Evolutionary conservation across 92 coral and sea anemone species (phyloP).

Genomic region (Metridium senile): DNA sequence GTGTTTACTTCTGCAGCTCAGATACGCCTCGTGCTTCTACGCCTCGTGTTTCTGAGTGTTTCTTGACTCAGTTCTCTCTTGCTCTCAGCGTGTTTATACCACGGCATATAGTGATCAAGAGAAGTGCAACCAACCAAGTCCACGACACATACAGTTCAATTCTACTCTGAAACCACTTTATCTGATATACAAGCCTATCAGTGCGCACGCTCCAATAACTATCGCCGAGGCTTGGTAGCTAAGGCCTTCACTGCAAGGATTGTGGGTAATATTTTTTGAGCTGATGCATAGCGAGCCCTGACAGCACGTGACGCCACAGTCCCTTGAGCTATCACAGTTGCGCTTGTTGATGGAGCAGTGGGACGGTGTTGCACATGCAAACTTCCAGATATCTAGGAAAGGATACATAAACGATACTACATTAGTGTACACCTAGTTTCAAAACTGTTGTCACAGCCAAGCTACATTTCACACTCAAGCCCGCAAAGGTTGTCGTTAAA

Average conservation of each 20-base stretch:
- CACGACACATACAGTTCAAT: too few relatives aligned
- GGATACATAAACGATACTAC: too few relatives aligned
- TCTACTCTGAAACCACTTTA: too few relatives aligned
- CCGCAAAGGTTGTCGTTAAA: too few relatives aligned
- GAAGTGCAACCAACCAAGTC: too few relatives aligned
- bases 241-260: not conserved
- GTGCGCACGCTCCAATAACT: not conserved
- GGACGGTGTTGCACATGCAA: not conserved
- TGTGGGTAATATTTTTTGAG: not conserved
- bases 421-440: not conserved
- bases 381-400: not conserved
- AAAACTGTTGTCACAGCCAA: not conserved
- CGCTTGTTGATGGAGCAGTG: not conserved
- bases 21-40: too few relatives aligned
- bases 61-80: too few relatives aligned
- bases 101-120: too few relatives aligned
- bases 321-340: not conserved
- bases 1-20: too few relatives aligned
- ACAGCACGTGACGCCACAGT: not conserved
- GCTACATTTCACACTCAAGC: too few relatives aligned
- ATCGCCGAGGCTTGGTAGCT: not conserved
- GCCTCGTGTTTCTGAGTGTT: too few relatives aligned
- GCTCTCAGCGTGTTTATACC: too few relatives aligned
- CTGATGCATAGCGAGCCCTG: not conserved
- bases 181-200: not conserved